Percentiles rank a stretch among this genome's conserved stretches.
phyloP scores from a whole-genome alignment of 2,797 vertebrate genomes.

The Myripristis murdjan region DNA sequence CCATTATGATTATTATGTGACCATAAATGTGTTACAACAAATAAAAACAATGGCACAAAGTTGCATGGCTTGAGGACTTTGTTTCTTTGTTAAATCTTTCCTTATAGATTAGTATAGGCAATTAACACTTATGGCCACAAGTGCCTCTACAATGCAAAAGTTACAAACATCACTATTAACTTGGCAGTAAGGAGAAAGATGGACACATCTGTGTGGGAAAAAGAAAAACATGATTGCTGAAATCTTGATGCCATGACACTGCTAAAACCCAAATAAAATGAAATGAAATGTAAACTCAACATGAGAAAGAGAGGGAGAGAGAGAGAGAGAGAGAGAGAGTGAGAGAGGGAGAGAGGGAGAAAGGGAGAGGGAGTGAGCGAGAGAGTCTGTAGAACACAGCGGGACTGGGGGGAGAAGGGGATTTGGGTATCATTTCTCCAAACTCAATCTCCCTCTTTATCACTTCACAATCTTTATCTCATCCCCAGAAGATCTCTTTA shows the following conservation, averaged over 20 bases:
- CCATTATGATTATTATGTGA: no score
- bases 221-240: background rate
- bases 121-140: no score
- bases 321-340: background rate
- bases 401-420: background rate
- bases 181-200: background rate
- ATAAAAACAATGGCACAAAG: no score
- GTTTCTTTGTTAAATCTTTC: no score
- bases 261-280: slow-evolving; percentile 11
- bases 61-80: no score
- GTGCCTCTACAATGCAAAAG: no score
- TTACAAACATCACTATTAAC: background rate
- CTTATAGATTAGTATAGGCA: no score
- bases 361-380: background rate
- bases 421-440: slow-evolving; percentile 21
- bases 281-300: slow-evolving; percentile 19
- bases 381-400: background rate
- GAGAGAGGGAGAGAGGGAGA: no score
- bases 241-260: background rate
- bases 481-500: slow-evolving; percentile 41
- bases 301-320: no score
- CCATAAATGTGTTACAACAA: no score
- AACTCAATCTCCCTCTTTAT: slow-evolving; percentile 48
- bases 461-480: slow-evolving; percentile 40
- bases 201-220: background rate